phyloP scores from a whole-genome alignment of 1,140 invertebrate genomes.

The Centruroides sculpturatus region DNA sequence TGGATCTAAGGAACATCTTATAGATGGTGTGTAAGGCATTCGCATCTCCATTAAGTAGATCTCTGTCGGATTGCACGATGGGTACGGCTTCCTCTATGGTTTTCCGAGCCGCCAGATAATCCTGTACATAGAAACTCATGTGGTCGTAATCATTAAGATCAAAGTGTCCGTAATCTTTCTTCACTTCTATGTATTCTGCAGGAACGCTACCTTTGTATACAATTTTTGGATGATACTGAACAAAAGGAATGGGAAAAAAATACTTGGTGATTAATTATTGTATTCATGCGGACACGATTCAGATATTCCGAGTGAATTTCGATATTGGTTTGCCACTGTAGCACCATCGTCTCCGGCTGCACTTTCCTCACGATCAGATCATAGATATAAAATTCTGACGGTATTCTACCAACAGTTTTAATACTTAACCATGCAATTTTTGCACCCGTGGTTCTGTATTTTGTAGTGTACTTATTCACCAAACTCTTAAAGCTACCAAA shows the following conservation, averaged over 20 bases:
- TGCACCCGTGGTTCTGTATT: constrained; percentile 48
- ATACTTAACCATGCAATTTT: constrained; percentile 51
- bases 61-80: constrained; percentile 43
- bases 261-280: constrained; percentile 59
- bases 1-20: constrained; percentile 45
- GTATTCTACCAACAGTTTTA: constrained; percentile 24
- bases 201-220: constrained; percentile 33
- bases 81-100: constrained; percentile 40
- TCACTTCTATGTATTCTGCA: constrained; percentile 49
- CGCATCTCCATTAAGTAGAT: constrained; percentile 33
- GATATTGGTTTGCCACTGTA: constrained; percentile 46
- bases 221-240: constrained; percentile 29
- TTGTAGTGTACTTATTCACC: constrained; percentile 43
- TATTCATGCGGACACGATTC: constrained; percentile 69
- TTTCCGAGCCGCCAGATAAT: constrained; percentile 55
- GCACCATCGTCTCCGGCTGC: constrained; percentile 47
- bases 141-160: constrained; percentile 52
- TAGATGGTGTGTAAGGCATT: constrained; percentile 33
- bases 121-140: constrained; percentile 62
- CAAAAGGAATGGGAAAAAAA: constrained; percentile 69
- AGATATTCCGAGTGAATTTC: constrained; percentile 62
- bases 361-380: constrained; percentile 57
- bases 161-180: constrained; percentile 64
- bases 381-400: constrained; percentile 44
- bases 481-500: constrained; percentile 48